Conservation (phyloP, 1,140 invertebrate genomes). For the Nasonia longicornis region DNA sequence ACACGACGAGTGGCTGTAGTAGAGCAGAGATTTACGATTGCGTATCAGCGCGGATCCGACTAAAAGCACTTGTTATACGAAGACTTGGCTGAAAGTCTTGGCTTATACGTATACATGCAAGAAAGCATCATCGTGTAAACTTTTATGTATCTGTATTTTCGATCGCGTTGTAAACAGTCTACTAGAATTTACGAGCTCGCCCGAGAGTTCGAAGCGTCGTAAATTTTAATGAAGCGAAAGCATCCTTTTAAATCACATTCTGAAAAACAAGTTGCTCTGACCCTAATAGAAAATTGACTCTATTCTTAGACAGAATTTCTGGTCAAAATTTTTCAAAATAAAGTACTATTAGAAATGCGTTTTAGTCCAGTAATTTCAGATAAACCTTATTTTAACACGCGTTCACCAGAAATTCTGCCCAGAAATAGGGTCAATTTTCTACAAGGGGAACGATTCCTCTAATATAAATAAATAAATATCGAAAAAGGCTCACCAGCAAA, state of each 20-base stretch:
- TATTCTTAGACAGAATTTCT: too few relatives aligned
- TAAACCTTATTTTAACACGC: too few relatives aligned
- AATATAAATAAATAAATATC: too few relatives aligned
- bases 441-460: too few relatives aligned
- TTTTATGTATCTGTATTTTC: not conserved
- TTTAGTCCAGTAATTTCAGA: too few relatives aligned
- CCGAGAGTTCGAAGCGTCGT: not conserved
- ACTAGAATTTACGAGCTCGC: not conserved
- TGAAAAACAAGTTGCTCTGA: too few relatives aligned
- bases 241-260: not conserved
- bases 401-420: too few relatives aligned
- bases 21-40: not conserved
- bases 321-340: too few relatives aligned
- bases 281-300: too few relatives aligned
- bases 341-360: too few relatives aligned
- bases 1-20: not conserved
- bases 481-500: too few relatives aligned
- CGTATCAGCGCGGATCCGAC: not conserved
- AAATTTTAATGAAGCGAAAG: not conserved
- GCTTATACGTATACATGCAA: not conserved
- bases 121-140: not conserved
- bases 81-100: not conserved
- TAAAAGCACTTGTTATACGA: not conserved
- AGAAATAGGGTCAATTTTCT: too few relatives aligned
- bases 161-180: not conserved